Percentiles rank a stretch among this genome's conserved stretches.
Conservation (phyloP, 1,140 invertebrate genomes). For the Aricia agestis region DNA sequence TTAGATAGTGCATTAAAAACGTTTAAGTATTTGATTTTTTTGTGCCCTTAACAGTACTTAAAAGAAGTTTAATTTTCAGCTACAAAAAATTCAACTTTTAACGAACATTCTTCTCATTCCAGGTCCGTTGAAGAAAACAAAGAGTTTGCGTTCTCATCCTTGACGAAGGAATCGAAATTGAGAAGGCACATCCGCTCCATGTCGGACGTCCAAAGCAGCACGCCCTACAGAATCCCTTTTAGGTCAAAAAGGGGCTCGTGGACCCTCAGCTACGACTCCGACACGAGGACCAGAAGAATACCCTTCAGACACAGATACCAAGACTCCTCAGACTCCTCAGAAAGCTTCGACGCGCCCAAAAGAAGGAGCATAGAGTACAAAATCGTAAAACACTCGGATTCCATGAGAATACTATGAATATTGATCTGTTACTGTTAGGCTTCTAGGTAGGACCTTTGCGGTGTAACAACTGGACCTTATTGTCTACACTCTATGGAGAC, state of each 20-base stretch:
- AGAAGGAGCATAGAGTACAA: constrained; percentile 51
- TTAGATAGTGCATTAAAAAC: too few species aligned
- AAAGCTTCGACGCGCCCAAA: constrained; percentile 48
- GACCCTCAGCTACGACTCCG: constrained; percentile 62
- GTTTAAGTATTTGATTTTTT: too few species aligned
- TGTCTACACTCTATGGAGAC: not conserved
- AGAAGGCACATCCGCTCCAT: constrained; percentile 66
- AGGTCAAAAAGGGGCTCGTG: constrained; percentile 49
- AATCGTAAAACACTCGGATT: constrained; percentile 62
- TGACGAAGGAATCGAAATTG: constrained; percentile 60
- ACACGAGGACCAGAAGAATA: constrained; percentile 53
- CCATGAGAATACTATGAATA: constrained; percentile 62
- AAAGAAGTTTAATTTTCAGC: too few species aligned
- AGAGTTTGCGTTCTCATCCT: constrained; percentile 44
- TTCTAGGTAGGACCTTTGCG: constrained; percentile 28
- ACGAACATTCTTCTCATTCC: constrained; percentile 38
- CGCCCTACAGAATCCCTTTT: constrained; percentile 54
- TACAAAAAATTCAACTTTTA: not conserved
- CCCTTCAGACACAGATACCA: constrained; percentile 38
- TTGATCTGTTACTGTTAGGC: constrained; percentile 34
- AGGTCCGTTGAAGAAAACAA: constrained; percentile 60
- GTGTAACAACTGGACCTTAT: not conserved
- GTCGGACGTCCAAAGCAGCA: constrained; percentile 68
- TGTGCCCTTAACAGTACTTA: too few species aligned
- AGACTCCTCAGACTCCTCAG: constrained; percentile 64